Conservation (phyloP, 2,888 invertebrate genomes). For the Hoplodrina blanda region DNA sequence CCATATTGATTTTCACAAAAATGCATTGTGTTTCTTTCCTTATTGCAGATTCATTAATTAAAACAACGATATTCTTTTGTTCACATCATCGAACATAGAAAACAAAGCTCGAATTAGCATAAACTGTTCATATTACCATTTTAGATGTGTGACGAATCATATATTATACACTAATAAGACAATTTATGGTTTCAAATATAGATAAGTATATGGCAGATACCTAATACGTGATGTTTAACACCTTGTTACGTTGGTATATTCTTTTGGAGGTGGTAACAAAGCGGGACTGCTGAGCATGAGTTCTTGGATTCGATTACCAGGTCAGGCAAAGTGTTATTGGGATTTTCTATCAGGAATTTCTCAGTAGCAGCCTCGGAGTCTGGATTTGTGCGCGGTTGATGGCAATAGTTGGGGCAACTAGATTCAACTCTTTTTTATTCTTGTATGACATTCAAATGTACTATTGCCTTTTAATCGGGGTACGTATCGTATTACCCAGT, state of each 20-base stretch:
- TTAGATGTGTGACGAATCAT: slow-evolving; percentile 27
- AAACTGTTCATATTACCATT: slow-evolving; percentile 28
- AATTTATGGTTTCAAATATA: slow-evolving; percentile 6
- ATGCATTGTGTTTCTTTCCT: not conserved
- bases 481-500: no score
- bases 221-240: not conserved
- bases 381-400: no score
- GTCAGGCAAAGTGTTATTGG: no score
- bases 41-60: not conserved
- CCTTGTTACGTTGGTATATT: slow-evolving; percentile 27
- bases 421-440: no score
- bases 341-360: no score
- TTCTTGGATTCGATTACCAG: no score
- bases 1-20: slow-evolving; percentile 10
- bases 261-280: no score
- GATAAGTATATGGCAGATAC: not conserved
- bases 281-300: no score
- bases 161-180: slow-evolving; percentile 21
- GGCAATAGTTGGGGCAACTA: no score
- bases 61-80: slow-evolving; percentile 4
- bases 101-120: slow-evolving; percentile 34
- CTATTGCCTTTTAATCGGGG: no score
- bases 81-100: not conserved
- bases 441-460: no score
- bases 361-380: no score